Evolutionary conservation across 1,140 invertebrate genomes (phyloP), one percentile per base, ranked within the genome.

Genomic region (Thereuonema tuberculata): DNA sequence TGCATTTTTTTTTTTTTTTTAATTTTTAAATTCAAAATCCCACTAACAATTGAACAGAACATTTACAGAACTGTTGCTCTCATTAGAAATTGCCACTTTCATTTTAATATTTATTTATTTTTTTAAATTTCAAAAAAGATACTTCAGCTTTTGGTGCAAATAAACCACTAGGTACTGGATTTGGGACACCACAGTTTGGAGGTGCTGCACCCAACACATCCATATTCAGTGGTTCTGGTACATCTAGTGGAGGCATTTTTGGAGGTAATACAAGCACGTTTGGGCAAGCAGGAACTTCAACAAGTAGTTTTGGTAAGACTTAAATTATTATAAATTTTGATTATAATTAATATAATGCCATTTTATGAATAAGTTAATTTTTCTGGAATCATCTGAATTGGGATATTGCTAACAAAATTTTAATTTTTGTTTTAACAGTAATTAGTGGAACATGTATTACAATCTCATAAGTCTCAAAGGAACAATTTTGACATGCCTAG

Each of bases 91-190:
- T n/a, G n/a, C n/a, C n/a, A n/a, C n/a, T n/a, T n/a, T n/a, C n/a
- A n/a, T n/a, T n/a, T n/a, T n/a, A 43, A 43, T 43, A n/a, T 9
- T 43, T 12, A 43, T 43, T 12, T 12, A 9, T 43, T 43, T 43
- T 43, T n/a, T 43, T n/a, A 9, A n/a, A 43, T 43, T 9, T 24
- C 27, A 3, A n/a, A 50, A 15, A 12, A 60, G 59, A 46, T 43
- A 60, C 59, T 12, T 28, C 25, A 37, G 52, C 59, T 9, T 60
- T 60, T 60, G 27, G 26, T 28, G 50, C 59, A 2, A 54, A 9
- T 37, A 60, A 60, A 46, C 26, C 49, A 3, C 23, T 60, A 26
- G 58, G 58, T 3, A 24, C 50, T 28, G 37, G 49, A 12, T 60
- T 60, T 54, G 49, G 49, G 20, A 47, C 49, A 9, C 28, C 56